Evolutionary conservation across 2,888 invertebrate species (phyloP).

Genomic region (Trissonchulus latispiculum): DNA sequence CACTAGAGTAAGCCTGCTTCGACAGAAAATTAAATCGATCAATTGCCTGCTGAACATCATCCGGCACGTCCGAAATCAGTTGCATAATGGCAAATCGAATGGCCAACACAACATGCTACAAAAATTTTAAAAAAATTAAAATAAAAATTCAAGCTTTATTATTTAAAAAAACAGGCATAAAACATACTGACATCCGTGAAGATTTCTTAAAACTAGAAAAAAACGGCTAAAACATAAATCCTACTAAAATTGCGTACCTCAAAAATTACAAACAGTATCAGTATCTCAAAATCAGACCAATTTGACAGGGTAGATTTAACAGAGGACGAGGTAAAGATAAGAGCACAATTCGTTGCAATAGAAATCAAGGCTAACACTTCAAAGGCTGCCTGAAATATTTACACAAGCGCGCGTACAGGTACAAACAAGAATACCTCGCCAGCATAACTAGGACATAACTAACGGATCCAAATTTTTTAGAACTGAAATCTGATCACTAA

Average conservation of each 20-base stretch:
- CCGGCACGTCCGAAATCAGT: conserved; percentile 60
- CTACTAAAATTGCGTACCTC: no score
- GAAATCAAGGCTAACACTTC: conserved; percentile 58
- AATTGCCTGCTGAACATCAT: conserved; percentile 29
- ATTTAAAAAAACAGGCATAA: neutral
- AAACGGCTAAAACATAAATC: no score
- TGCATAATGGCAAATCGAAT: conserved; percentile 58
- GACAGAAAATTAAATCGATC: conserved; percentile 15
- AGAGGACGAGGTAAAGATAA: conserved; percentile 58
- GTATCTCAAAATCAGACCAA: conserved; percentile 45
- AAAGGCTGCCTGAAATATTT: conserved; percentile 53
- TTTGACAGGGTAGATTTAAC: conserved; percentile 42
- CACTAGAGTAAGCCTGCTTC: conserved; percentile 29
- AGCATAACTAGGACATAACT: neutral
- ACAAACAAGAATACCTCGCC: neutral
- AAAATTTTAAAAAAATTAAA: neutral
- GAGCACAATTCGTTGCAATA: conserved; percentile 63
- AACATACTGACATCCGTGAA: neutral
- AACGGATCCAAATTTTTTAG: neutral
- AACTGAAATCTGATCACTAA: no score
- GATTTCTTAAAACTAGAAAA: no score
- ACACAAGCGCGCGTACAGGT: neutral
- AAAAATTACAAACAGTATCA: conserved; percentile 57
- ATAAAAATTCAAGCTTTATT: neutral
- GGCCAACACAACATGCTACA: conserved; percentile 56